These are phyloP conservation scores for Agrypnia vestita DNA, from an alignment of 1,140 invertebrate species.

Conservation along the genomic window DNA sequence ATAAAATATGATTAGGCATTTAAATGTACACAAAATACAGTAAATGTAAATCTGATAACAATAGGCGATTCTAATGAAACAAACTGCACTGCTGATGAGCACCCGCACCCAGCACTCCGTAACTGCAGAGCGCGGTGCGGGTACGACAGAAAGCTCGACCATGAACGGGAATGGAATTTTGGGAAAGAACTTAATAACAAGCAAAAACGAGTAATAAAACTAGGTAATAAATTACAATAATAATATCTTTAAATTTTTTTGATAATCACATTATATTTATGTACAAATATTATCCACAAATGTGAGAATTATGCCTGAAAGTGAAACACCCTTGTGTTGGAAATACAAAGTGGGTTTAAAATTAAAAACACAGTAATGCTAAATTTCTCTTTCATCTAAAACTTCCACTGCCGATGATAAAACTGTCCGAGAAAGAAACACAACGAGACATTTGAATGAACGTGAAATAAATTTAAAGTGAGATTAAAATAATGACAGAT, in stretches of 20 bases:
- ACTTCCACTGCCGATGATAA: neutral
- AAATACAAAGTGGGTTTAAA: too few species aligned
- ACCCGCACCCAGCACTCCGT: neutral
- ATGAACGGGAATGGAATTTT: constrained; percentile 4
- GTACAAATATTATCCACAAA: neutral
- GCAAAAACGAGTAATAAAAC: constrained; percentile 28
- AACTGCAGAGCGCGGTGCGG: neutral
- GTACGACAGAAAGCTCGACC: neutral
- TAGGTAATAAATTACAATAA: constrained; percentile 36
- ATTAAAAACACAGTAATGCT: too few species aligned
- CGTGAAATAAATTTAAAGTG: neutral
- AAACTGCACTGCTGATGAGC: neutral
- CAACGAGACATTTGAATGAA: neutral
- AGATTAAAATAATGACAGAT: neutral
- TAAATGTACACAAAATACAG: too few species aligned
- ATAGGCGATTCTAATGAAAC: too few species aligned
- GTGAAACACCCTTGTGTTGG: too few species aligned
- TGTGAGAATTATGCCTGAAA: too few species aligned
- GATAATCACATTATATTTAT: constrained; percentile 29
- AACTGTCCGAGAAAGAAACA: neutral
- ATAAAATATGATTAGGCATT: too few species aligned
- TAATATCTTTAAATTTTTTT: constrained; percentile 37
- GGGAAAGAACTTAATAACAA: constrained; percentile 1
- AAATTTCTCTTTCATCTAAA: too few species aligned
- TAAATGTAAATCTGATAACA: too few species aligned